Percentiles rank a stretch among this genome's conserved stretches.
Conservation (phyloP, 2,888 invertebrate species). For the Vannuccia rotundouncinata region DNA sequence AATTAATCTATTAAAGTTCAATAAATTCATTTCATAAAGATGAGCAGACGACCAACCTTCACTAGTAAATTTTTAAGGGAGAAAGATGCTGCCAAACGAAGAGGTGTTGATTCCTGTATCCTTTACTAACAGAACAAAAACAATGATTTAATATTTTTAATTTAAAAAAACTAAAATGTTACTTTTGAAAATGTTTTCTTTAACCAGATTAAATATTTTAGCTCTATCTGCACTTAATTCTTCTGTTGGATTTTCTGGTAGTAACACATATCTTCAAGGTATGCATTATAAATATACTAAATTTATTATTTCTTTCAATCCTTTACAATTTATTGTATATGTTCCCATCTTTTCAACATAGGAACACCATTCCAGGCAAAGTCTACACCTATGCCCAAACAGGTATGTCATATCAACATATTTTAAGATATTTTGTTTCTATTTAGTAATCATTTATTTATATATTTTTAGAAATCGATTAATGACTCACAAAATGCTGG, state of each 20-base stretch:
- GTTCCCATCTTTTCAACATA: neutral
- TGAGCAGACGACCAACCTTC: too few species aligned
- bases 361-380: neutral
- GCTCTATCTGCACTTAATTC: neutral
- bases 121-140: too few species aligned
- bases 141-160: too few species aligned
- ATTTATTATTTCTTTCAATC: neutral
- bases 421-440: neutral
- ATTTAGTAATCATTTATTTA: too few species aligned
- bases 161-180: too few species aligned
- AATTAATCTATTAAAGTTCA: too few species aligned
- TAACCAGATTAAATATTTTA: too few species aligned
- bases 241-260: slow-evolving; percentile 7
- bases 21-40: too few species aligned
- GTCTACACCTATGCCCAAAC: neutral
- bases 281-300: neutral
- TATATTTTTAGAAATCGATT: neutral
- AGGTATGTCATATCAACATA: neutral
- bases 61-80: too few species aligned
- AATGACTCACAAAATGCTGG: neutral
- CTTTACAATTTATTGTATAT: neutral
- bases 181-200: too few species aligned
- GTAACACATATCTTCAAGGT: neutral
- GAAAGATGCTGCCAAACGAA: too few species aligned
- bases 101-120: too few species aligned